Evolutionary conservation across 2,797 vertebrate genomes (phyloP).

Genomic region (Oreonectes daqikongensis): DNA sequence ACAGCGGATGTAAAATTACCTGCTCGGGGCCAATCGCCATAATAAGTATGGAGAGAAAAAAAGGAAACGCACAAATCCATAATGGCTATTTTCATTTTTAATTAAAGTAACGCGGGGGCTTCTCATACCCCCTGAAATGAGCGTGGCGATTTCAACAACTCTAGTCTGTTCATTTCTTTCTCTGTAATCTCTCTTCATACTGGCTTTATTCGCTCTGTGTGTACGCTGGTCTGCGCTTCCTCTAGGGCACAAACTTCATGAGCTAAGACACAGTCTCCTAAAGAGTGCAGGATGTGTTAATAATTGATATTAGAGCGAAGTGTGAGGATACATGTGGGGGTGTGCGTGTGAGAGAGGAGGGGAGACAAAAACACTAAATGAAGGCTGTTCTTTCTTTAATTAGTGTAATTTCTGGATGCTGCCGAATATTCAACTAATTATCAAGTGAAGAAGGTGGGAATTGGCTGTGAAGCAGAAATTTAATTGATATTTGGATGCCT

Average conservation of each 20-base stretch:
- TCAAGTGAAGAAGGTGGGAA: conserved; percentile 68
- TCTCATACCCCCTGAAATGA: conserved; percentile 41
- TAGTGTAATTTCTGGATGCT: conserved; percentile 65
- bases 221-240: conserved; percentile 20
- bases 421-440: conserved; percentile 69
- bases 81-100: conserved; percentile 44
- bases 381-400: conserved; percentile 68
- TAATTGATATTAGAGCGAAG: conserved; percentile 69
- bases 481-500: conserved; percentile 72
- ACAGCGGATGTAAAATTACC: conserved; percentile 51
- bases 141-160: conserved; percentile 45
- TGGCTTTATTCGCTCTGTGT: conserved; percentile 12
- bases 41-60: conserved; percentile 6
- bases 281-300: conserved; percentile 72
- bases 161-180: conserved; percentile 32
- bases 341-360: conserved; percentile 22
- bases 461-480: conserved; percentile 68
- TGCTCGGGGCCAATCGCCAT: conserved; percentile 39
- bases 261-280: conserved; percentile 68
- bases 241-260: conserved; percentile 55
- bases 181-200: conserved; percentile 37
- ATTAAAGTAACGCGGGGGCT: conserved; percentile 44
- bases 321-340: conserved; percentile 17
- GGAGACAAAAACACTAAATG: conserved; percentile 44
- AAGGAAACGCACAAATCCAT: conserved; percentile 28